Base-by-base conservation (phyloP, 2,888 invertebrate genomes). In the Criorhina ranunculi region DNA sequence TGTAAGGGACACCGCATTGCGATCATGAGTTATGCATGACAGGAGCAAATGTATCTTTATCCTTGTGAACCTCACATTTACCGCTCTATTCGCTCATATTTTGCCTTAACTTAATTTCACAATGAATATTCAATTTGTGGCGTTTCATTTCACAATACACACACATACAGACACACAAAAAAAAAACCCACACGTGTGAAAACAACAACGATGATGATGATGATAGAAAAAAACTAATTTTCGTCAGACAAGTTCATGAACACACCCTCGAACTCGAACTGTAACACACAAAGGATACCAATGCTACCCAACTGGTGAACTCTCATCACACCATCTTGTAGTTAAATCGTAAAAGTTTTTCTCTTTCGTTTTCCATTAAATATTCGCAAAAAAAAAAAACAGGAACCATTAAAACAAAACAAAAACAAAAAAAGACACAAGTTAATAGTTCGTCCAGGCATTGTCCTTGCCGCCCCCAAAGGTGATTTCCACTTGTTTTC, bases 61-160 rank as follows among this genome's bases (percentile, higher is more conserved):
- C 51, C 19, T 37, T 0, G 51, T 4, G 24, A 40, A 40, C 24
- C 57, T 19, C 9, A 29, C 51, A 11, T 35, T 6, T 33, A 40
- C 40, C 29, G 9, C 15, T 17, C 24, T 24, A 12, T 59, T 59
- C 17, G 17, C 24, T 12, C 49, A 31, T 8, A 19, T 24, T 59
- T 64, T 40, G 44, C 6, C 31, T 53, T 66, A 78, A 78, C 42
- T 75, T 49, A 62, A 64, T 79, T 79, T 70, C 53, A 66, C 35
- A 85, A 85, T 80, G 69, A 79, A 75, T 70, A 85, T 85, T 85
- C 69, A 85, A 85, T 85, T 24, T 79, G 69, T 66, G 57, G 53
- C 46, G 79, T 75, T 78, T 73, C 44, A 76, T 53, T 76, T 72
- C 59, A 72, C 15, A 51, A 24, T 53, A 6, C 31, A 35, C 40